A percentile compares a stretch with the other conserved stretches of the same genome.
Evolutionary conservation across 1,140 invertebrate species (phyloP).

Genomic region (Brachionus asplanchnoidis): DNA sequence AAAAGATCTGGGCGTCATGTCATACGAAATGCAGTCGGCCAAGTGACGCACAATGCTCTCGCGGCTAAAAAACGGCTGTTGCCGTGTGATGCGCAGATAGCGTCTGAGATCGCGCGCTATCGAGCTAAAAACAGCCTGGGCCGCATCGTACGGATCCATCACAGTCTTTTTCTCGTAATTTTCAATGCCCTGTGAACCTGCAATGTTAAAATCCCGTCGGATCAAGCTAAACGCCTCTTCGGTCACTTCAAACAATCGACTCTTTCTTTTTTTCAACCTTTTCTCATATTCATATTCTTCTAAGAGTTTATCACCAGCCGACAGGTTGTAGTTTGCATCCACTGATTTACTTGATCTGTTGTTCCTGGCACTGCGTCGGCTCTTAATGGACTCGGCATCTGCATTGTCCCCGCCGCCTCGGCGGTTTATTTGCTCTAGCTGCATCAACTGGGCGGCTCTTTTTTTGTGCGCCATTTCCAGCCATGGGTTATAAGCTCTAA

Average conservation of each 20-base stretch:
- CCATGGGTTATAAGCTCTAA: slow-evolving; percentile 92
- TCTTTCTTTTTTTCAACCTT: slow-evolving; percentile 79
- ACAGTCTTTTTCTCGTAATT: neutral
- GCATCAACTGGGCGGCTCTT: neutral
- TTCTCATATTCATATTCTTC: slow-evolving; percentile 94
- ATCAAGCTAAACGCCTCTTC: slow-evolving; percentile 97
- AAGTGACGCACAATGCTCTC: slow-evolving; percentile 82
- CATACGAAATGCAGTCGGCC: slow-evolving; percentile 80
- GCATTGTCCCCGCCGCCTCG: neutral
- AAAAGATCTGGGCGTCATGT: slow-evolving; percentile 85
- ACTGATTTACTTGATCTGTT: neutral
- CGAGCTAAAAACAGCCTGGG: slow-evolving; percentile 81
- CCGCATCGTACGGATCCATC: slow-evolving; percentile 34
- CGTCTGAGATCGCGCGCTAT: slow-evolving; percentile 90
- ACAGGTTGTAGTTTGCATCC: neutral
- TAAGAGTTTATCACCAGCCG: slow-evolving; percentile 68
- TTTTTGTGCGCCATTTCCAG: slow-evolving; percentile 62
- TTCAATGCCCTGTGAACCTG: neutral
- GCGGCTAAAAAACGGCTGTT: slow-evolving; percentile 87
- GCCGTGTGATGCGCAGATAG: slow-evolving; percentile 84
- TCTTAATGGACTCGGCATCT: neutral
- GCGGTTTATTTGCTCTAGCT: neutral
- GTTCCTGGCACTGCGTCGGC: neutral
- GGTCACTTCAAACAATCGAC: slow-evolving; percentile 79
- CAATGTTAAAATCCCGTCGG: slow-evolving; percentile 56